Base-by-base conservation (phyloP, 2,888 invertebrate species). In the Antitype chi region DNA sequence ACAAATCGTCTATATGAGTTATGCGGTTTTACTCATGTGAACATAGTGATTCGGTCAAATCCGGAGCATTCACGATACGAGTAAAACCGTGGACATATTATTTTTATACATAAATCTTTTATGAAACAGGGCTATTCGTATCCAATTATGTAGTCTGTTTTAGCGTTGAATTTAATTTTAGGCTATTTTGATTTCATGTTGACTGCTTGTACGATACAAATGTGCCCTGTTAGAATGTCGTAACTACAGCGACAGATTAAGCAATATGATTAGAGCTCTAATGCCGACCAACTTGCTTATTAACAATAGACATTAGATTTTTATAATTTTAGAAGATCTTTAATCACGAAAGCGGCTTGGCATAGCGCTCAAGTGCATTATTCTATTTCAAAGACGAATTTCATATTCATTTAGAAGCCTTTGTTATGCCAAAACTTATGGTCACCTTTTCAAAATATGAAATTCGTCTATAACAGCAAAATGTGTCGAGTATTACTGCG, bases 361-460 rank as follows among this genome's bases (percentile, higher is more conserved):
- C 92, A 87, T 92, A 92, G 90, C 86, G 91, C 90, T 91, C 88
- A 73, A 78, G 74, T 82, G 84, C 85, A 82, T 82, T 85, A 75
- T 70, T 74, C 57, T 76, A 85, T 74, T 57, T 62, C 43, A 67
- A 68, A 78, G 78, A 81, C 77, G 86, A 84, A 85, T 85, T 85
- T 85, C 82, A 87, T 88, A 85, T 69, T 32, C 62, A 74, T 82
- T 82, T 17, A 47, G 77, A 76, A 20, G 2, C 15, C 20, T 20
- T 67, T 81, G 32, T 13, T 8, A 20, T 32, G 5, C n/a, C 25
- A 55, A 74, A 49, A 25, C 63, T 72, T 72, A 17, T n/a, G 6
- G 11, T 66, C 32, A 63, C 2, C 6, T 55, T 23, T 52, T 9
- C 8, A 60, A 79, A 49, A 67, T 88, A 86, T 88, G 87, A 77